Base-by-base conservation (phyloP, 2,888 invertebrate species). In the Brachyptera putata region DNA sequence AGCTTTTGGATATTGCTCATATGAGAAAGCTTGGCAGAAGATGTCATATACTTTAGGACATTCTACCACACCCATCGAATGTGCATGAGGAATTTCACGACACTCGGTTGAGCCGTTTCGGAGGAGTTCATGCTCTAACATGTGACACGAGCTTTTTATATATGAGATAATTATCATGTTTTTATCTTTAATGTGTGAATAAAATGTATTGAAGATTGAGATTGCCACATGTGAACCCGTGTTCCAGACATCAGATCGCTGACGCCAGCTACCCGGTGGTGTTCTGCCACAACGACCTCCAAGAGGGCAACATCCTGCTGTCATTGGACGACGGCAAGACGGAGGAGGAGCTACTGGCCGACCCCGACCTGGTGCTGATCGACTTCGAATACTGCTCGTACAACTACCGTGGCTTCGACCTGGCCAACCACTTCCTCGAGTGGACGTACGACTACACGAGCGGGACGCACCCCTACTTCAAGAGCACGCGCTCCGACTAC, bases 361-460 rank as follows among this genome's bases (percentile, higher is more conserved):
- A 82, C 57, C 84, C 84, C 0, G 82, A 83, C 65, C 75, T 93
- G 30, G 87, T 89, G 14, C 79, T 93, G 25, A 93, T 92, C 70
- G 96, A 96, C 73, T 96, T 92, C 72, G 95, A 96, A 75, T 96
- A 95, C 72, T 95, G 95, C 74, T 91, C 95, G 0, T 96, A 96
- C 76, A 95, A 96, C 72, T 91, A 91, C 72, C 80, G 95, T 56
- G 94, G 89, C 0, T 96, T 95, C 74, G 96, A 96, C 74, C 78
- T 96, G 55, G 95, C 95, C 2, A 96, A 96, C 75, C 96, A 96
- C 71, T 95, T 96, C 73, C 81, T 91, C 64, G 96, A 96, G 73
- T 93, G 94, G 92, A 84, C 84, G 1, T 91, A 91, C 71, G 92
- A 95, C 71, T 95, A 96, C 74, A 91, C 87, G 1, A 84, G 84